phyloP scores from a whole-genome alignment of 2,113 vertebrate species.

The Lonchura striata region DNA sequence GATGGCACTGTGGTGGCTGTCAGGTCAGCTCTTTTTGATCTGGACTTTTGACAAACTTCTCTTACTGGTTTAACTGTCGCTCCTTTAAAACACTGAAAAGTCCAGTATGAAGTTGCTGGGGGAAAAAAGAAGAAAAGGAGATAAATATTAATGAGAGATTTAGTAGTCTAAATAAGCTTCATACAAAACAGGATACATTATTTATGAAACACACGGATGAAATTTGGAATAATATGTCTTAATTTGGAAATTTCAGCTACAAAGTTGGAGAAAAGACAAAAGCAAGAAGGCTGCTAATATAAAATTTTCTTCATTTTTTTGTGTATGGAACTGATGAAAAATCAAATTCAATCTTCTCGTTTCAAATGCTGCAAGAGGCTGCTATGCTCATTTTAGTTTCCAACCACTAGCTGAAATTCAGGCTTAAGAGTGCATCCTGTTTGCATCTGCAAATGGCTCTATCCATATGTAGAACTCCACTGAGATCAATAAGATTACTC shows the following conservation, averaged over 20 bases:
- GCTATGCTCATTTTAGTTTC: neutral
- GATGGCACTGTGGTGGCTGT: neutral
- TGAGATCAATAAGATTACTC: slow-evolving; percentile 28
- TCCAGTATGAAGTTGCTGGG: neutral
- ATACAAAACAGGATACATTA: neutral
- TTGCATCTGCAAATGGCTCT: slow-evolving; percentile 43
- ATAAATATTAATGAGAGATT: neutral
- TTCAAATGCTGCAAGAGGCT: neutral
- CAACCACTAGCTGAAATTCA: slow-evolving; percentile 17
- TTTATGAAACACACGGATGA: neutral
- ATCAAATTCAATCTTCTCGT: neutral
- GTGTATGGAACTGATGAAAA: neutral
- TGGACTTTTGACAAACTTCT: neutral
- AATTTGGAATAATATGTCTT: neutral
- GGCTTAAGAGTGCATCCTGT: slow-evolving; percentile 15
- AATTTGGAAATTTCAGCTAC: neutral
- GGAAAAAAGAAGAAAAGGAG: neutral
- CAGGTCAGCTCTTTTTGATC: neutral
- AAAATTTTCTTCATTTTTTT: neutral
- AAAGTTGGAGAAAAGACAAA: neutral
- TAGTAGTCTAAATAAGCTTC: neutral
- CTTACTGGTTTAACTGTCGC: neutral
- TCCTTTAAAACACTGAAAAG: slow-evolving; percentile 7
- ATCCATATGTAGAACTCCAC: slow-evolving; percentile 49
- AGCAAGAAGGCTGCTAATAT: neutral